Evolutionary conservation across 2,113 vertebrate genomes (phyloP), one percentile per base, ranked within the genome.

Genomic region (Pelvicachromis taeniatus): DNA sequence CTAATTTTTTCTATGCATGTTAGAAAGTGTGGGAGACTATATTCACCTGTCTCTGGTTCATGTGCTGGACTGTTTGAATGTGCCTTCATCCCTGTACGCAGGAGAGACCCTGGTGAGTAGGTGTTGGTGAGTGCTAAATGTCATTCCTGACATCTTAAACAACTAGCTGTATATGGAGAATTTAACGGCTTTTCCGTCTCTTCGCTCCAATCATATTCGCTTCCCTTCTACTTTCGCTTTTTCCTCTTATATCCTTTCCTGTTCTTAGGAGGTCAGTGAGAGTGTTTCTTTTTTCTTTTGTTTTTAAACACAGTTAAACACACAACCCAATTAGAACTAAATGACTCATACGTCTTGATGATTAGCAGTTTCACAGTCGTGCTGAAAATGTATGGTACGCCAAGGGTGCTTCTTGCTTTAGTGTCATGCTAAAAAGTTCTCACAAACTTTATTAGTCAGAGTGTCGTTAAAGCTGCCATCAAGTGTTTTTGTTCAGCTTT

Each of bases 121-220:
- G 81, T 89, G 78, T 85, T 7, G 14, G 33, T 65, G 50, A 55
- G 35, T 84, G 83, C 82, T 85, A 88, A 93, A 94, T 94, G 93
- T 92, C 93, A 94, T 86, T 82, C 14, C 45, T 90, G 92, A 91
- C 91, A 91, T 61, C 84, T 91, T 87, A 86, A 94, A 91, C 86
- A 91, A 94, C 91, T 91, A 89, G 84, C 85, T 70, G 82, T 54
- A 65, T 80, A 59, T 70, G 65, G 58, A 84, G 70, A 85, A 77
- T 88, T 91, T 85, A 90, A 88, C 77, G 4, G 40, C 52, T 61
- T 26, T 75, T 33, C 33, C 85, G 59, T 85, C 23, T 79, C 58
- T 63, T 31, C 9, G 35, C 42, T 78, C 42, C 35, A 75, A 38
- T 55, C 40, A 77, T 10, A 54, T 45, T 70, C 16, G 13, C 26